A percentile compares a stretch with the other conserved stretches of the same genome.
Evolutionary conservation across 2,888 invertebrate genomes (phyloP).

Genomic region (Tenthredo livida): DNA sequence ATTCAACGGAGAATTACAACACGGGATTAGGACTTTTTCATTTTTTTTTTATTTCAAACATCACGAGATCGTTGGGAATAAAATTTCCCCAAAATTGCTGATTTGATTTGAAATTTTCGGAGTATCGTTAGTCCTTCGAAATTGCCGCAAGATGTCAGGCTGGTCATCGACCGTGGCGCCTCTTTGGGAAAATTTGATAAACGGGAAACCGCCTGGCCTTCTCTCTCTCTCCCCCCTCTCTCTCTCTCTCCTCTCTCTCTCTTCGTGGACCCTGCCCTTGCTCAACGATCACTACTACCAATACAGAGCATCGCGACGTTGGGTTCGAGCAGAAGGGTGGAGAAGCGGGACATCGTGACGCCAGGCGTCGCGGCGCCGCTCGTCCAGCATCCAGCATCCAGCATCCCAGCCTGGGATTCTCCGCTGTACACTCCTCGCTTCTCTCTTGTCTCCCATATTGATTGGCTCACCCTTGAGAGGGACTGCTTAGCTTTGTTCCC

Average conservation of each 20-base stretch:
- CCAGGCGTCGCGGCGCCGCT: conserved; percentile 53
- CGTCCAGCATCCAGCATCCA: conserved; percentile 29
- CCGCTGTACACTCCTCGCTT: conserved; percentile 4
- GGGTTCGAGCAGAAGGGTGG: conserved; percentile 3
- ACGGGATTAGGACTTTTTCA: background rate
- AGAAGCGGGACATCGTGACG: conserved; percentile 52
- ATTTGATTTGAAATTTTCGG: background rate
- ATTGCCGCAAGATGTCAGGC: conserved; percentile 20
- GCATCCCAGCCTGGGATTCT: conserved; percentile 12
- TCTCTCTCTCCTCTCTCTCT: background rate
- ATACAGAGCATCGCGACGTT: background rate
- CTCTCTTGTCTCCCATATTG: conserved; percentile 51
- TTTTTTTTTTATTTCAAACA: background rate
- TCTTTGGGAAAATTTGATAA: background rate
- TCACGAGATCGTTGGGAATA: rapidly evolving
- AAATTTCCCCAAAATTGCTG: background rate
- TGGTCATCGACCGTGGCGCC: conserved; percentile 34
- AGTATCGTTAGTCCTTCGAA: background rate
- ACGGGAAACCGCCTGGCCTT: background rate
- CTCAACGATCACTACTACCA: conserved; percentile 23
- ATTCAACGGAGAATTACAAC: background rate
- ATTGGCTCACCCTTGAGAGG: conserved; percentile 54
- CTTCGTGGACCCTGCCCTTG: conserved; percentile 41
- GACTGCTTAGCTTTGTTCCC: conserved; percentile 48
- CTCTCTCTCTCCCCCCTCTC: conserved; percentile 7